These are phyloP conservation scores for Andrena flavipes DNA, from an alignment of 2,888 invertebrate species.

Conservation along the genomic window DNA sequence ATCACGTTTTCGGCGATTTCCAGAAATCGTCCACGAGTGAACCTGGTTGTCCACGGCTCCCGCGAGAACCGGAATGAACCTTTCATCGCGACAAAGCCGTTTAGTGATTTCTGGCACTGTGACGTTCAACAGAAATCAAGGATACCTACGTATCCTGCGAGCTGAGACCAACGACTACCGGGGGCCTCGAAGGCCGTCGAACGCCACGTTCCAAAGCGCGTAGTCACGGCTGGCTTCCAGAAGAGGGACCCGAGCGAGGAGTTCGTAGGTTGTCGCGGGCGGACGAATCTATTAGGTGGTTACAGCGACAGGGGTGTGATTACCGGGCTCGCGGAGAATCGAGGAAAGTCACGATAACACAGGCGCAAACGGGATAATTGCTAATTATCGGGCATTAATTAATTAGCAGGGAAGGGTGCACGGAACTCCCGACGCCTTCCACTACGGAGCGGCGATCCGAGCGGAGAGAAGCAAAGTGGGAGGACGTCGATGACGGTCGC, in stretches of 20 bases:
- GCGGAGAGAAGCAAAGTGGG: conserved; percentile 23
- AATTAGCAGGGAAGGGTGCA: conserved; percentile 59
- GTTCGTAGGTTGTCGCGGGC: neutral
- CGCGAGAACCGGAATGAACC: too few relatives aligned
- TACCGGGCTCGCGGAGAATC: conserved; percentile 49
- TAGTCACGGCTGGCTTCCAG: neutral
- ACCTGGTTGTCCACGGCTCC: too few relatives aligned
- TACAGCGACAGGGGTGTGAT: conserved; percentile 38
- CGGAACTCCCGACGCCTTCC: conserved; percentile 24
- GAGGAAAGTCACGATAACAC: conserved; percentile 62
- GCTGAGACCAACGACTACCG: too few relatives aligned
- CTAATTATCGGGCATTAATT: conserved; percentile 71
- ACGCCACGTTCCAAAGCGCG: neutral
- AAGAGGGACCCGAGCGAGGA: neutral
- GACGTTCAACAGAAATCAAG: too few relatives aligned
- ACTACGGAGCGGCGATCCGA: neutral
- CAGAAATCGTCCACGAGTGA: neutral
- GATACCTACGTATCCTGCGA: too few relatives aligned
- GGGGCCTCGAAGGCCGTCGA: too few relatives aligned
- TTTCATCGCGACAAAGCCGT: too few relatives aligned
- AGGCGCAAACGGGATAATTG: conserved; percentile 63
- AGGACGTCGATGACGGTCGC: conserved; percentile 63
- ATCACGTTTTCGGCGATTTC: too few relatives aligned
- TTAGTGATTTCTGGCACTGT: too few relatives aligned
- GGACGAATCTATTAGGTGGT: conserved; percentile 44